phyloP scores from a whole-genome alignment of 2,113 vertebrate species.

The Candoia aspera region DNA sequence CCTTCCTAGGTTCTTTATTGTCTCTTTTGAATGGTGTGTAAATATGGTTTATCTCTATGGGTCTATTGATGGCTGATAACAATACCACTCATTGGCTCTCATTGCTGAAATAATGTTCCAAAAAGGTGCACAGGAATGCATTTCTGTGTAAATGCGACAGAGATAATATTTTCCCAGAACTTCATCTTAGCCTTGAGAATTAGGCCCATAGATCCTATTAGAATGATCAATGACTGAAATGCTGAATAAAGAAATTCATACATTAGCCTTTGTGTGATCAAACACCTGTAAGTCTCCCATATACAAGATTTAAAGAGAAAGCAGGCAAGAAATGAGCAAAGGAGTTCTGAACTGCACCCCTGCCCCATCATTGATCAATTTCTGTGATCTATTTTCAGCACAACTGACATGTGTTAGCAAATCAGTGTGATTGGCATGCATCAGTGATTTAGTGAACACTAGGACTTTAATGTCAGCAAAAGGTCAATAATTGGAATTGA shows the following conservation, averaged over 20 bases:
- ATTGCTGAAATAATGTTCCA: neutral
- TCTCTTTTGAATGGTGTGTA: no score
- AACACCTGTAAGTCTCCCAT: constrained; percentile 3
- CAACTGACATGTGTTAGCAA: neutral
- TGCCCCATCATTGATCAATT: neutral
- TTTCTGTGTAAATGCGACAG: neutral
- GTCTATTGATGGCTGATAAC: neutral
- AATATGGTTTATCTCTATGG: no score
- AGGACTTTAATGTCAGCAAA: neutral
- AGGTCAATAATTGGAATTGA: constrained; percentile 26
- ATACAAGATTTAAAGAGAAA: constrained; percentile 19
- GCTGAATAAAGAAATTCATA: constrained; percentile 12
- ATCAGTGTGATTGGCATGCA: neutral
- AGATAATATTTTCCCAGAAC: neutral
- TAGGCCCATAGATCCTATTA: constrained; percentile 15
- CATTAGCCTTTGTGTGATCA: constrained; percentile 9
- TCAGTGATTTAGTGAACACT: constrained; percentile 19
- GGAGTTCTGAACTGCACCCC: neutral
- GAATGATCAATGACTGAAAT: constrained; percentile 9
- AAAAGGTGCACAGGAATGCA: neutral
- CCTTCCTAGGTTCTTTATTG: no score
- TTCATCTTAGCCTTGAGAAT: constrained; percentile 6
- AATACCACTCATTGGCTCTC: neutral
- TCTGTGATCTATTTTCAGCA: constrained; percentile 14
- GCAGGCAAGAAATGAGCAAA: neutral